Base-by-base conservation (phyloP, 92 coral and sea anemone genomes). In the Umimayanthus kanabou region DNA sequence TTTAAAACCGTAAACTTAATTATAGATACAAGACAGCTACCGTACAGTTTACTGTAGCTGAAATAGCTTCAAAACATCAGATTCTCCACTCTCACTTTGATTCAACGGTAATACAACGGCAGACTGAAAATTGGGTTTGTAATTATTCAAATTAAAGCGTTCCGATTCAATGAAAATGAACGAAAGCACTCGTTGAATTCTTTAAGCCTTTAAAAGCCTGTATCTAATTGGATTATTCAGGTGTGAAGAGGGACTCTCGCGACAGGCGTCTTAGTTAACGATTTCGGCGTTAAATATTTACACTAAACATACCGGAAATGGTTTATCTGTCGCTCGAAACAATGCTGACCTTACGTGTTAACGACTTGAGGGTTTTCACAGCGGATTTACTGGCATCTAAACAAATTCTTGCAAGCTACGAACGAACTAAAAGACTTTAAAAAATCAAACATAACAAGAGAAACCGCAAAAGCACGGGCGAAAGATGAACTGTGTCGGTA, bases 231-330 rank as follows among this genome's bases (percentile, higher is more conserved):
- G 64, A 69, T 67, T 58, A n/a, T 39, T 10, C 57, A 18, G 39
- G 43, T 25, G 25, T 4, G 47, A 29, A 67, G 33, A 25, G 61
- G 14, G 11, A 0, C 42, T 15, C 87, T 20, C 69, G 87, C 78
- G 40, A 18, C 69, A 83, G 87, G 64, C 39, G 72, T 18, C 55
- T 39, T 43, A 43, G 4, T 45, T 69, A 83, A 69, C 42, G 43
- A 69, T 70, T 70, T 67, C 39, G 86, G 11, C 40, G 64, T 58
- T 39, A 80, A 80, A 57, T 29, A 29, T 67, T 70, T 83, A 69
- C 61, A 39, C 22, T 10, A 16, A 16, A 69, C 66, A 69, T 29
- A 28, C 77, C 87, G 87, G 87, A 83, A 70, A 83, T 69, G 43
- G 67, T 25, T 16, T 5, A 83, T 80, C 77, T 83, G 87, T 83